Percentiles rank a stretch among this genome's conserved stretches.
Conservation (phyloP, 2,888 invertebrate genomes). For the Drosophila mimica region DNA sequence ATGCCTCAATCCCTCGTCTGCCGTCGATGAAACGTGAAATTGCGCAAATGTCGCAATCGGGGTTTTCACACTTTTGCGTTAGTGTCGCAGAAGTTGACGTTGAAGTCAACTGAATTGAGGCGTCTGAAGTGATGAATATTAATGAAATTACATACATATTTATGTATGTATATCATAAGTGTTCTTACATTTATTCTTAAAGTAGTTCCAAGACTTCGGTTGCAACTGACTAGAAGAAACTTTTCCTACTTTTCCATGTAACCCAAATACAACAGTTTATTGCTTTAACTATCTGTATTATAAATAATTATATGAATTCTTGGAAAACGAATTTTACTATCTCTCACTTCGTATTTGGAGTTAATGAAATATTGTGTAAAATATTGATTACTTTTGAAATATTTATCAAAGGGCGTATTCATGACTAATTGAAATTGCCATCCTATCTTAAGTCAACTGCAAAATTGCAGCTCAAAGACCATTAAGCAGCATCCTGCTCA, state of each 20-base stretch:
- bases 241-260: background rate
- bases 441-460: slow-evolving; percentile 18
- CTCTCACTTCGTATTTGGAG: background rate
- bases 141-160: background rate
- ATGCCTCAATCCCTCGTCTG: slow-evolving; percentile 45
- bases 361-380: background rate
- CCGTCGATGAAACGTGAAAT: slow-evolving; percentile 65
- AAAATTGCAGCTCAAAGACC: slow-evolving; percentile 15
- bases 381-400: background rate
- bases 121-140: background rate
- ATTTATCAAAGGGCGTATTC: slow-evolving; percentile 14
- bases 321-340: background rate
- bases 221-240: background rate
- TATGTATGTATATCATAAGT: background rate
- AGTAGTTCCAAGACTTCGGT: background rate
- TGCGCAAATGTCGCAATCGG: slow-evolving; percentile 38
- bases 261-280: background rate
- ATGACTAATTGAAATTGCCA: slow-evolving; percentile 30
- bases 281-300: background rate
- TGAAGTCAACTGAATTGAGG: slow-evolving; percentile 29
- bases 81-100: slow-evolving; percentile 26
- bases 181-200: too few species aligned
- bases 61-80: background rate
- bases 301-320: background rate
- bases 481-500: slow-evolving; percentile 27